Evolutionary conservation across 2,797 vertebrate species (phyloP).

Genomic region (Melanotaenia parkinsoni): DNA sequence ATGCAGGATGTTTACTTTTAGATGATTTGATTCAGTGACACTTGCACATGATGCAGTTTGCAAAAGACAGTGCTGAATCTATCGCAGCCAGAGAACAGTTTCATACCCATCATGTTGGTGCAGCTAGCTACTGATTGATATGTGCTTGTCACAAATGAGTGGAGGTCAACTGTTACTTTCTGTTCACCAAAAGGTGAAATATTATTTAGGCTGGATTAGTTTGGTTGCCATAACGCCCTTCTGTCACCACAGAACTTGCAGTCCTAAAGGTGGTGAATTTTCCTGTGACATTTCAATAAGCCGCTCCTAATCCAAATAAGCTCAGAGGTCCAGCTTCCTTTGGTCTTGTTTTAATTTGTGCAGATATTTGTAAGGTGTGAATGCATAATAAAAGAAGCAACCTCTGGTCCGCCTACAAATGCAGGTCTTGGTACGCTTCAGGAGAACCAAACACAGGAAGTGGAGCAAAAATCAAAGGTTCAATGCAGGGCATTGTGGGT

Average conservation of each 20-base stretch:
- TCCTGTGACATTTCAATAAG: background rate
- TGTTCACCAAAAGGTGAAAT: background rate
- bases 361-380: background rate
- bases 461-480: too few relatives aligned
- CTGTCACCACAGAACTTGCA: conserved; percentile 20
- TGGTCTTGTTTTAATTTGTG: background rate
- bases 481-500: too few relatives aligned
- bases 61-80: background rate
- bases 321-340: conserved; percentile 6
- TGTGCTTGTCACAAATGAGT: background rate
- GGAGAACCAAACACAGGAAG: too few relatives aligned
- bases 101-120: background rate
- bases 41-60: background rate
- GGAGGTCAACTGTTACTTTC: background rate
- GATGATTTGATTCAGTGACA: conserved; percentile 4
- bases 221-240: conserved; percentile 30
- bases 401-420: too few relatives aligned
- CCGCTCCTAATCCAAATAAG: conserved; percentile 22
- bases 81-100: conserved; percentile 1
- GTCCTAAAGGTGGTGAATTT: background rate
- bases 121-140: background rate
- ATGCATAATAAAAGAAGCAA: too few relatives aligned
- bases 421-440: too few relatives aligned
- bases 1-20: conserved; percentile 40
- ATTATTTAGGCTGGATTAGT: conserved; percentile 2